Evolutionary conservation across 2,113 vertebrate genomes (phyloP), one percentile per base, ranked within the genome.

Genomic region (Upupa epops): DNA sequence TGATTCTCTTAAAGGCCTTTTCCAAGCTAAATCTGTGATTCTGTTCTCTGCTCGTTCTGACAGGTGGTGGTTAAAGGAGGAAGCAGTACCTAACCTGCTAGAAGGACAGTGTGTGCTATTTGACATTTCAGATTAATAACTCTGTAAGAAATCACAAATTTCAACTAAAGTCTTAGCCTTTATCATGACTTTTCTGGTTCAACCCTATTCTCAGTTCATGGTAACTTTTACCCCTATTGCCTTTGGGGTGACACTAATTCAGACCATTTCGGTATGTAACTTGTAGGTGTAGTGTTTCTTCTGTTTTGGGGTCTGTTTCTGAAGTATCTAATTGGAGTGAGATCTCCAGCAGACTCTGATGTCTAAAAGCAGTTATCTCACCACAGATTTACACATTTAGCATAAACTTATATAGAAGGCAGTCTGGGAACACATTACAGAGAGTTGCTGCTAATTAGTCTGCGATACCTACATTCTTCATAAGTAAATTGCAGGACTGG

Each of bases 31-130:
- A 42, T 42, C 40, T 42, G 40, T 42, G 40, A 42, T 42, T 42
- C 40, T 1, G 3, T 3, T 7, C 37, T 14, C 5, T 29, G n/a
- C 25, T 3, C 7, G 1, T n/a, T 8, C 18, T 69, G n/a, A 34
- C 14, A 4, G 56, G 26, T 31, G 34, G 9, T 5, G 51, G 15
- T 29, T 68, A 10, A 3, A 22, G 2, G 14, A 9, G 51, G 36
- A 45, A 20, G 31, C 20, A 55, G 59, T 3, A 54, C 32, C 14
- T n/a, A 11, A 3, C 16, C 24, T 29, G 8, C 24, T 37, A 2
- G 10, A 17, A 9, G 13, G 13, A 6, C 4, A 8, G 26, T 0
- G 0, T 11, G 3, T 20, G 12, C 28, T 8, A 2, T 24, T 8
- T 7, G 17, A 7, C 5, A 2, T 16, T 58, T 20, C 19, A 36